Percentiles rank a stretch among this genome's conserved stretches.
These are phyloP conservation scores for Gobio gobio DNA, from an alignment of 2,113 vertebrate species.

Conservation along the genomic window DNA sequence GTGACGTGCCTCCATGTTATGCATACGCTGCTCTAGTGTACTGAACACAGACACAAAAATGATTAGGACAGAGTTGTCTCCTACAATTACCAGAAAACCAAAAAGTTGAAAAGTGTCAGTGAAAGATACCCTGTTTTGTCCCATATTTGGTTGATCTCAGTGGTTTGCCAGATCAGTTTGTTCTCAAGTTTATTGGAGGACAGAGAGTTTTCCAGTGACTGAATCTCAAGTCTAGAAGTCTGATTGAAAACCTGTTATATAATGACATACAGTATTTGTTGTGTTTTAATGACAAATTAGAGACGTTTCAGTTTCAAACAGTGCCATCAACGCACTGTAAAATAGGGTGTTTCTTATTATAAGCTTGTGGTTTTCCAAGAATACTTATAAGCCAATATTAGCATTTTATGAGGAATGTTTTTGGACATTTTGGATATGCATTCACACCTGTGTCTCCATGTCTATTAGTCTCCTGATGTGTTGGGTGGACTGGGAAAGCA, in stretches of 20 bases:
- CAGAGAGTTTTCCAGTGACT: slow-evolving; percentile 84
- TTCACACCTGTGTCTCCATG: slow-evolving; percentile 84
- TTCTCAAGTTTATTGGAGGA: slow-evolving; percentile 86
- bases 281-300: neutral
- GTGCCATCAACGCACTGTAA: neutral
- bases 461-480: slow-evolving; percentile 86
- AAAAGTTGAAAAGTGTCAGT: neutral
- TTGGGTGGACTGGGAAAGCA: slow-evolving; percentile 84
- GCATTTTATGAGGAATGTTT: neutral
- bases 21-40: slow-evolving; percentile 81
- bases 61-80: neutral
- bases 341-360: neutral
- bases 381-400: neutral
- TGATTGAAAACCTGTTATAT: slow-evolving; percentile 82
- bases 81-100: neutral
- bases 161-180: slow-evolving; percentile 83
- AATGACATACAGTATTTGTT: neutral
- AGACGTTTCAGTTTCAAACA: neutral
- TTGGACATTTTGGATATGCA: neutral
- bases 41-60: slow-evolving; percentile 59
- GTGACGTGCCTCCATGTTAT: slow-evolving; percentile 83
- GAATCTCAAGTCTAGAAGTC: slow-evolving; percentile 86
- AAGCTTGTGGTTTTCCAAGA: neutral
- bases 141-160: slow-evolving; percentile 83
- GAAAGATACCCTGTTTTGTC: slow-evolving; percentile 81